Percentiles rank a stretch among this genome's conserved stretches.
Conservation (phyloP, 2,797 vertebrate species). For the Urocyon cinereoargenteus region DNA sequence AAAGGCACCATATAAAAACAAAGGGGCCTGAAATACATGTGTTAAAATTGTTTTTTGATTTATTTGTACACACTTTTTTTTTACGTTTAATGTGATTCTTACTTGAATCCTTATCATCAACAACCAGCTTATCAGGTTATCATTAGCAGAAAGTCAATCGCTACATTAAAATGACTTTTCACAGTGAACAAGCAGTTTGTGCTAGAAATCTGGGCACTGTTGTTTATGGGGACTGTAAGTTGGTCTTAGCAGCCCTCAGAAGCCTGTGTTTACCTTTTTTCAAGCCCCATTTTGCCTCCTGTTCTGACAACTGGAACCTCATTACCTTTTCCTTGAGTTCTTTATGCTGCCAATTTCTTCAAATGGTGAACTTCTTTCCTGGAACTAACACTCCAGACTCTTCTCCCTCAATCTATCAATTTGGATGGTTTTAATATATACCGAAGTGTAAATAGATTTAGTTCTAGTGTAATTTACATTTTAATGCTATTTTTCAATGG, state of each 20-base stretch:
- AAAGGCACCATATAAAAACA: not conserved
- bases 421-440: not conserved
- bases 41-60: not conserved
- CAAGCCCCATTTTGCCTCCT: not conserved
- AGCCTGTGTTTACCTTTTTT: not conserved
- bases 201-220: not conserved
- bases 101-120: not conserved
- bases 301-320: not conserved
- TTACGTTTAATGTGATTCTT: not conserved
- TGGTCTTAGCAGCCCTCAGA: not conserved
- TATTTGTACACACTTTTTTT: not conserved
- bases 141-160: not conserved
- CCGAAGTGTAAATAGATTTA: not conserved
- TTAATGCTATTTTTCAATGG: not conserved
- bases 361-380: not conserved
- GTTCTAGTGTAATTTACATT: not conserved
- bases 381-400: not conserved
- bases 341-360: not conserved
- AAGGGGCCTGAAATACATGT: not conserved
- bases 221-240: not conserved
- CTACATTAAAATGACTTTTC: not conserved
- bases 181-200: not conserved
- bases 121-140: not conserved
- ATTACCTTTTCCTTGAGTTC: not conserved
- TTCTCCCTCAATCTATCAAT: not conserved